Evolutionary conservation across 2,113 vertebrate genomes (phyloP), one percentile per base, ranked within the genome.

Genomic region (Stigmatopora nigra): DNA sequence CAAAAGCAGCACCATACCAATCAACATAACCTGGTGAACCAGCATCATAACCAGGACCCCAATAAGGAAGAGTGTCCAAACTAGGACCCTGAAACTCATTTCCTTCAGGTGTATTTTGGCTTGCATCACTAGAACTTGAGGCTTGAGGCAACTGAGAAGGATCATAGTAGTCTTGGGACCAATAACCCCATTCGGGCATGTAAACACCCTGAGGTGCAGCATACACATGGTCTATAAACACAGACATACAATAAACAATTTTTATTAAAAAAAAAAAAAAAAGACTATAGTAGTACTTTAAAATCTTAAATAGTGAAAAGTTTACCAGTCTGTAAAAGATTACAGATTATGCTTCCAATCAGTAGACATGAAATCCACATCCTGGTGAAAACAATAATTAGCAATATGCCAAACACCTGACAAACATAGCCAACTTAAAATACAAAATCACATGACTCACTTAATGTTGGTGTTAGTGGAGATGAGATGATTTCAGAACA

Each of bases 291-390:
- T 22, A 11, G 49, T 9, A 4, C 6, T 19, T 17, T 14, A 38
- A 41, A 41, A 41, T 8, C 25, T 31, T 8, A 41, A 41, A 41
- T 10, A 41, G 5, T 11, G 46, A 5, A 25, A 3, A 8, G 0
- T 13, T 67, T 46, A 71, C 31, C 65, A 16, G 53, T 20, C 5
- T 3, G 0, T 9, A 68, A 14, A 44, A 65, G 56, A 36, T 5
- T 3, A 64, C 67, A 71, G 59, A 31, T 57, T 1, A 69, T n/a
- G 35, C 44, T 65, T 36, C 68, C 57, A 61, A 69, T 25, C 56
- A 81, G 61, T 16, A 79, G 48, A 63, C 52, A 71, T 0, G n/a
- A 49, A 69, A 77, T 10, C 74, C 56, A 69, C 52, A 76, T 10
- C 68, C 79, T 80, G 44, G 2, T 51, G 25, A 14, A 13, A 5